These are phyloP conservation scores for Odontocolon sp. DNA, from an alignment of 2,888 invertebrate species.

Conservation along the genomic window DNA sequence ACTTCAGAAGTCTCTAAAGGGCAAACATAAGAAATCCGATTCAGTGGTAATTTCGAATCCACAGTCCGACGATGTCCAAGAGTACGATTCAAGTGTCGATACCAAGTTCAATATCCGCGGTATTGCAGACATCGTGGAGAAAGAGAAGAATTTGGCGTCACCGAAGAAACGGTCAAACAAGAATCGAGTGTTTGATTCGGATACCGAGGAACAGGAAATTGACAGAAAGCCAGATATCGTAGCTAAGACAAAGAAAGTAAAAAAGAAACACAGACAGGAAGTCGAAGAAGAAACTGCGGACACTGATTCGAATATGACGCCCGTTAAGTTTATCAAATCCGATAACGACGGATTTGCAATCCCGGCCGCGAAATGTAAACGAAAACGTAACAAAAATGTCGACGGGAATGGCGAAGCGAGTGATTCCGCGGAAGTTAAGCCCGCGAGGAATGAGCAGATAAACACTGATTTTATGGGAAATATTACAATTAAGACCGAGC, in stretches of 20 bases:
- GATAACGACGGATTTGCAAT: constrained; percentile 16
- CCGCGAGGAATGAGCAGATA: background rate
- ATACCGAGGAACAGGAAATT: constrained; percentile 39
- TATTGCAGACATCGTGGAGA: background rate
- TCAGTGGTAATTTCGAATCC: background rate
- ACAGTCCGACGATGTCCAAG: background rate
- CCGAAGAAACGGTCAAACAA: constrained; percentile 45
- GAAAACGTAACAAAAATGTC: constrained; percentile 33
- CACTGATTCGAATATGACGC: background rate
- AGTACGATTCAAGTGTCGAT: background rate
- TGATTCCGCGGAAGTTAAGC: background rate
- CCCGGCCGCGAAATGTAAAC: constrained; percentile 24
- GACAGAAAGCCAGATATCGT: constrained; percentile 24
- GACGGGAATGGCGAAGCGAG: constrained; percentile 5
- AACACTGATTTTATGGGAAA: constrained; percentile 47
- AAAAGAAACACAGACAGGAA: constrained; percentile 15
- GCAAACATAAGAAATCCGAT: constrained; percentile 1
- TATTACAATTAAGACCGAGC: constrained; percentile 53
- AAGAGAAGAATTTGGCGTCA: background rate
- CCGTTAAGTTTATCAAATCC: constrained; percentile 44
- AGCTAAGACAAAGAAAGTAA: constrained; percentile 56
- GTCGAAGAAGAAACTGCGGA: background rate
- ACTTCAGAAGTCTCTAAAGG: background rate
- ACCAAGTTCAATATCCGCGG: background rate
- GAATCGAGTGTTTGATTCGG: constrained; percentile 43